A percentile compares a stretch with the other conserved stretches of the same genome.
phyloP scores from a whole-genome alignment of 2,797 vertebrate genomes.

The Onychomys torridus region DNA sequence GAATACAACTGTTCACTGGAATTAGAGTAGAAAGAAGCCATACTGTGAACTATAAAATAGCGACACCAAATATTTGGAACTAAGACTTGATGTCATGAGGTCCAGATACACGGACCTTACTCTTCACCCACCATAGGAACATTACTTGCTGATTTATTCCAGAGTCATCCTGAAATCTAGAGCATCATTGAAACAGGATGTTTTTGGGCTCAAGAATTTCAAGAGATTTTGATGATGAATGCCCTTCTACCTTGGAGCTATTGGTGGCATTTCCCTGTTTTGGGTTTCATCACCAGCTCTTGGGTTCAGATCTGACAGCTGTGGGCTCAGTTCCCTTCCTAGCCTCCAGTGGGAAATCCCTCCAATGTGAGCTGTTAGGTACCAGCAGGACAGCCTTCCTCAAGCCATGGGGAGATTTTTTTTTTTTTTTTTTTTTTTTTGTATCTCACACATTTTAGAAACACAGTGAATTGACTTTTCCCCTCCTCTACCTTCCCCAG shows the following conservation, averaged over 20 bases:
- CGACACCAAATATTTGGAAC: constrained; percentile 38
- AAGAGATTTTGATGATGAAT: constrained; percentile 39
- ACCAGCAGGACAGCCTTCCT: background rate
- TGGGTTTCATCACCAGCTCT: background rate
- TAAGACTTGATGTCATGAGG: background rate
- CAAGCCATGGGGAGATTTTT: background rate
- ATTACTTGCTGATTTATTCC: constrained; percentile 34
- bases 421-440: too few relatives aligned
- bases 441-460: background rate
- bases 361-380: background rate
- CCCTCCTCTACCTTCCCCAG: background rate
- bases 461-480: background rate
- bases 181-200: background rate
- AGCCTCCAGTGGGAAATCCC: background rate
- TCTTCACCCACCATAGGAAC: background rate
- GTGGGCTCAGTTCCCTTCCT: background rate
- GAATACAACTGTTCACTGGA: constrained; percentile 8
- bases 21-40: background rate
- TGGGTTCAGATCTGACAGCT: constrained; percentile 8
- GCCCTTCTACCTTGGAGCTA: background rate
- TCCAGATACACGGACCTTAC: background rate
- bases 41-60: background rate
- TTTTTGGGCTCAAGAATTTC: constrained; percentile 48
- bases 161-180: constrained; percentile 6
- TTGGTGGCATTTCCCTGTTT: constrained; percentile 45